A percentile compares a stretch with the other conserved stretches of the same genome.
Evolutionary conservation across 2,888 invertebrate species (phyloP).

Genomic region (Polydrusus cervinus): DNA sequence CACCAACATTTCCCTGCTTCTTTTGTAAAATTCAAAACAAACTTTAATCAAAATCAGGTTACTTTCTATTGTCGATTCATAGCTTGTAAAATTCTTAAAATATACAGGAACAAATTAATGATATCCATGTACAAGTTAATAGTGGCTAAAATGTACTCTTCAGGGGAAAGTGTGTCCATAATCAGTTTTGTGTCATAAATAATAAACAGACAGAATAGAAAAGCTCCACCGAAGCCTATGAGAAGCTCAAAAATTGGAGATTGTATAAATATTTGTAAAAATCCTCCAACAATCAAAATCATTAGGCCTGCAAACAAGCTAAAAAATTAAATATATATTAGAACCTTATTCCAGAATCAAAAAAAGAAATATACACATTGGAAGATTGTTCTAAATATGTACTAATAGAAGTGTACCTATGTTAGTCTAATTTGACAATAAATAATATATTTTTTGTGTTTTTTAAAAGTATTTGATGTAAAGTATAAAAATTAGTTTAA

Average conservation of each 20-base stretch:
- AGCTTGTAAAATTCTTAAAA: slow-evolving; percentile 83
- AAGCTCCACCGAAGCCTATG: slow-evolving; percentile 82
- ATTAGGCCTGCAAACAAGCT: slow-evolving; percentile 76
- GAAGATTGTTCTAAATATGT: neutral
- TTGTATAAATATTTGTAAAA: slow-evolving; percentile 84
- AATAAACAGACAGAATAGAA: slow-evolving; percentile 87
- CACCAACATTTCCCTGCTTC: too few relatives aligned
- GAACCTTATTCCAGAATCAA: neutral
- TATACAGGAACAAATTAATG: slow-evolving; percentile 87
- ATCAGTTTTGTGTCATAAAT: slow-evolving; percentile 90
- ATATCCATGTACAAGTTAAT: slow-evolving; percentile 92
- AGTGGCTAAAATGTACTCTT: slow-evolving; percentile 84
- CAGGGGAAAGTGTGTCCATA: slow-evolving; percentile 81
- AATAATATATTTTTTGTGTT: too few relatives aligned
- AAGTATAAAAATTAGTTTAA: too few relatives aligned
- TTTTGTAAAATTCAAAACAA: neutral
- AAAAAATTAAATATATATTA: slow-evolving; percentile 26
- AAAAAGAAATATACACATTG: neutral
- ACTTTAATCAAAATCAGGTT: neutral
- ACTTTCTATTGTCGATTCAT: slow-evolving; percentile 41
- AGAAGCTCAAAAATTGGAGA: slow-evolving; percentile 81
- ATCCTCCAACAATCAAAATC: slow-evolving; percentile 81
- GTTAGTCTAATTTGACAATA: neutral
- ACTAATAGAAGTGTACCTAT: neutral
- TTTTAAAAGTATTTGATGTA: too few relatives aligned